Base-by-base conservation (phyloP, 2,113 vertebrate species). In the Siphamia tubifer region DNA sequence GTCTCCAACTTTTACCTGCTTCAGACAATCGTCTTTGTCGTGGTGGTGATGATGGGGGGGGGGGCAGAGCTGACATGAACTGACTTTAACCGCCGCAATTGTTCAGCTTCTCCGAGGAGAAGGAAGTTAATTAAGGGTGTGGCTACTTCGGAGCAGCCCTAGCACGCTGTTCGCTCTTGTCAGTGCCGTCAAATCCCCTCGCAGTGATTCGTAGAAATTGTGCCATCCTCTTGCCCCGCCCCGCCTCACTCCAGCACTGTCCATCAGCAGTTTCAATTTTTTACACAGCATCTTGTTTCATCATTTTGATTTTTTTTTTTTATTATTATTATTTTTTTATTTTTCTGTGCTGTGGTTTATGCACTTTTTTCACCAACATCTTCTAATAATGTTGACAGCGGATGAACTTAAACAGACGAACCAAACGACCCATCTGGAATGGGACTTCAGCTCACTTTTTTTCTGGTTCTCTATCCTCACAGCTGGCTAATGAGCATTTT, bases 21-120 rank as follows among this genome's bases (percentile, higher is more conserved):
- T 84, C 71, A 74, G 86, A 91, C 89, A 90, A 90, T 91, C 90
- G 13, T 55, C 1, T 15, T 63, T 10, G 63, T 47, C 32, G 42
- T 65, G 35, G 28, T 31, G 27, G 27, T 44, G 27, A 24, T 19
- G 52, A 72, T 0, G 38, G 58, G 3, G 36, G 38, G 30, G 6
- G 19, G 20, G 40, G 66, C 36, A n/a, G 57, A 77, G 67, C 65
- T 40, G 56, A 74, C 72, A 42, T 71, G 48, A 67, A 68, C 30
- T 20, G 24, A 36, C 28, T 17, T 25, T 23, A 19, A 23, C 17
- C 2, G 49, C 24, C 8, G 8, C 60, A 36, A n/a, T 56, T 21
- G 10, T 49, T 28, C 23, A 1, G 54, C 12, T 8, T 38, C 28
- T 8, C 31, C 15, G 2, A 2, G 25, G 19, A 60, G 38, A 27